Conservation (phyloP, 2,113 vertebrate genomes). For the Saiga tatarica region DNA sequence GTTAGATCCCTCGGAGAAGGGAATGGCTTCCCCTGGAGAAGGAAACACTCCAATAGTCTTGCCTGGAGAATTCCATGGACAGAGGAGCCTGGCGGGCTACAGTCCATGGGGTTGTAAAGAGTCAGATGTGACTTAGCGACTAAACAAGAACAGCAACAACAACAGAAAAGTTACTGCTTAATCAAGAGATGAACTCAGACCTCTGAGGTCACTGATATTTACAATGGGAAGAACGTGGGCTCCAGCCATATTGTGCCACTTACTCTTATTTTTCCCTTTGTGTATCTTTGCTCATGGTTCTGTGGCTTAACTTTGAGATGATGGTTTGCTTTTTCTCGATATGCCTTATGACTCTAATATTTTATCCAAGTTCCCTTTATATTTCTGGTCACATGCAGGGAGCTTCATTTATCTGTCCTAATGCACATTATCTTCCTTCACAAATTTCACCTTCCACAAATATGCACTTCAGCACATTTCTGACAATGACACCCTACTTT, state of each 20-base stretch:
- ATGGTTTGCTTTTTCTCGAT: background rate
- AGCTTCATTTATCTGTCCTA: background rate
- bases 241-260: accelerated
- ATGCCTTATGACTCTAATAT: background rate
- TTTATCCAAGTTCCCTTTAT: background rate
- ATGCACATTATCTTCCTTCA: background rate
- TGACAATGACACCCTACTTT: background rate
- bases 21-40: background rate
- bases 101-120: background rate
- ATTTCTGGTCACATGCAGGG: background rate
- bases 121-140: background rate
- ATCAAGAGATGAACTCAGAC: background rate
- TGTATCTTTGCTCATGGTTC: background rate
- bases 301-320: background rate
- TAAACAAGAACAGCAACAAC: background rate
- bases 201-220: background rate
- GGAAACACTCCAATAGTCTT: background rate
- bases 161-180: background rate
- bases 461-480: background rate
- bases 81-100: background rate
- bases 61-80: background rate
- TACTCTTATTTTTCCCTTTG: background rate
- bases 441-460: background rate
- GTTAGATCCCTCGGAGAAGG: background rate
- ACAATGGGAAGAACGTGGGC: no score